Percentiles rank a stretch among this genome's conserved stretches.
Evolutionary conservation across 2,797 vertebrate species (phyloP).

Genomic region (Anas flavirostris): DNA sequence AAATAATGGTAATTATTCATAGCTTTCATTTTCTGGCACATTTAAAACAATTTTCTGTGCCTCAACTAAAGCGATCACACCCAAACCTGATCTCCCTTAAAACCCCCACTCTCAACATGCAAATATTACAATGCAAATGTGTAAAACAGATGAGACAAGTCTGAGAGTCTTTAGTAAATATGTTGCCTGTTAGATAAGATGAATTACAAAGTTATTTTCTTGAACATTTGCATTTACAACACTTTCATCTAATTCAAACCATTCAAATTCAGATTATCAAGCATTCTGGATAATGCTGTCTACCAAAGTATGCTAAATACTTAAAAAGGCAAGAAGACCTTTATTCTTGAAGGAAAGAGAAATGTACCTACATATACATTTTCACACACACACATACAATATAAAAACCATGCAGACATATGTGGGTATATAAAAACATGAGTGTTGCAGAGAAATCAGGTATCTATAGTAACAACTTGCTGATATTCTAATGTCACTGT

Average conservation of each 20-base stretch:
- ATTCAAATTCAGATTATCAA: constrained; percentile 8
- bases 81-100: constrained; percentile 2
- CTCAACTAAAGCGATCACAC: neutral
- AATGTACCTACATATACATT: neutral
- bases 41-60: constrained; percentile 17
- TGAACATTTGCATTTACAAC: constrained; percentile 27
- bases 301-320: neutral
- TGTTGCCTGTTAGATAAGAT: neutral
- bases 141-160: neutral
- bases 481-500: neutral
- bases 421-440: neutral
- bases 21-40: constrained; percentile 18
- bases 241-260: constrained; percentile 26
- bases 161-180: constrained; percentile 10
- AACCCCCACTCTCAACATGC: neutral
- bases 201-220: constrained; percentile 33
- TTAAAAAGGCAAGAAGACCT: neutral
- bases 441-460: constrained; percentile 2
- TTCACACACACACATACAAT: neutral
- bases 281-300: neutral
- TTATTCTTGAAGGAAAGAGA: neutral
- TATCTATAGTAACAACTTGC: constrained; percentile 65
- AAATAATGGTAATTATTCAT: constrained; percentile 20
- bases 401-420: neutral
- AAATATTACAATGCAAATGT: neutral